phyloP scores from a whole-genome alignment of 2,888 invertebrate species.

The Drosophila aldrichi region DNA sequence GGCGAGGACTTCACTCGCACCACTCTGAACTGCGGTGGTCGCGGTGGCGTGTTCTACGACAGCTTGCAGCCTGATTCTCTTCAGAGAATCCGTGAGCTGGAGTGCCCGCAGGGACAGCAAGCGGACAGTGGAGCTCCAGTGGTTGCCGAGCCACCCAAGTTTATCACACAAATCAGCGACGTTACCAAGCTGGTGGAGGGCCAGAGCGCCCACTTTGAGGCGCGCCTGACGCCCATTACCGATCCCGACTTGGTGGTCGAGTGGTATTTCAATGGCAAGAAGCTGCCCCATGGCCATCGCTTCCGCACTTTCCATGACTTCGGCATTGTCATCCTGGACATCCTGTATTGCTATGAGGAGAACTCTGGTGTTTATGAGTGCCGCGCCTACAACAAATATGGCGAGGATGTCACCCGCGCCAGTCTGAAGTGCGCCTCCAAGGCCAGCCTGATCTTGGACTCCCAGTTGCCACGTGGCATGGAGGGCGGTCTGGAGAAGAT shows the following conservation, averaged over 20 bases:
- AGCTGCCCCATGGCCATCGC: conserved; percentile 96
- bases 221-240: conserved; percentile 95
- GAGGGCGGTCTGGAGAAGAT: conserved; percentile 97
- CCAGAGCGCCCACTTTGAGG: conserved; percentile 97
- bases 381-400: conserved; percentile 95
- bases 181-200: conserved; percentile 96
- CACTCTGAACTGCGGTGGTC: conserved; percentile 93
- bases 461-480: conserved; percentile 97
- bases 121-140: conserved; percentile 87
- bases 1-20: conserved; percentile 95
- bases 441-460: conserved; percentile 95
- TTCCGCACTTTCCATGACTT: conserved; percentile 99
- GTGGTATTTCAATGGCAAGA: conserved; percentile 97
- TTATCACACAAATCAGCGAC: conserved; percentile 94
- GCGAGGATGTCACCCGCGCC: conserved; percentile 94
- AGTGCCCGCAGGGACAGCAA: conserved; percentile 89
- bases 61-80: conserved; percentile 96
- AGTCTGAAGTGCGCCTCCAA: conserved; percentile 94
- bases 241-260: conserved; percentile 98
- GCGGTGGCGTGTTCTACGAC: conserved; percentile 94
- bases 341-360: conserved; percentile 97
- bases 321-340: conserved; percentile 97
- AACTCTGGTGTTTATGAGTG: conserved; percentile 98
- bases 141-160: conserved; percentile 93
- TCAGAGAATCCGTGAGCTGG: conserved; percentile 94